Evolutionary conservation across 1,140 invertebrate species (phyloP).

Genomic region (Papilio aristodemus): DNA sequence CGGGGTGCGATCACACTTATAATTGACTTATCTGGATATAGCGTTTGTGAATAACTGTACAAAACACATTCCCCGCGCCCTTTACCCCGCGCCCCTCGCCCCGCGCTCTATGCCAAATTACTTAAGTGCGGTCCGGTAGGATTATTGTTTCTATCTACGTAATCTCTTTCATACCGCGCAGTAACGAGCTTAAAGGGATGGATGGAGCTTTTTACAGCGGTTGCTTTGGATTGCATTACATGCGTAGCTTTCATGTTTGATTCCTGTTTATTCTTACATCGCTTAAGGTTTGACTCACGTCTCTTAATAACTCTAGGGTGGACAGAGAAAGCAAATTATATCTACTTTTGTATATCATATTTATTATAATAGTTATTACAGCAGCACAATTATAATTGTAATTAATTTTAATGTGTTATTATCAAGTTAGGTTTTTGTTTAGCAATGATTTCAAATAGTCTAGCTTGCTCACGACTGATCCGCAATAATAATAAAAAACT

Average conservation of each 20-base stretch:
- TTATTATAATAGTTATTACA: too few relatives aligned
- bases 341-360: too few relatives aligned
- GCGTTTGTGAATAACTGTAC: constrained; percentile 46
- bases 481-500: too few relatives aligned
- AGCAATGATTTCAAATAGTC: too few relatives aligned
- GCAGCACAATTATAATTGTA: too few relatives aligned
- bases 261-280: constrained; percentile 10
- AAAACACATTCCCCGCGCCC: constrained; percentile 40
- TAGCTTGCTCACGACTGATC: too few relatives aligned
- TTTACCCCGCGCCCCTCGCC: constrained; percentile 29
- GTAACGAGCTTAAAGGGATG: constrained; percentile 32
- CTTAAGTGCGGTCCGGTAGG: constrained; percentile 54
- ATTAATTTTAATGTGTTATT: too few relatives aligned
- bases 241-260: constrained; percentile 1
- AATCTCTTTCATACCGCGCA: constrained; percentile 39
- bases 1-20: constrained; percentile 67
- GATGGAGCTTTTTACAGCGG: constrained; percentile 1
- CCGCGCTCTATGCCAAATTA: constrained; percentile 51
- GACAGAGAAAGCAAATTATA: too few relatives aligned
- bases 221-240: background rate
- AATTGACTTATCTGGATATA: constrained; percentile 64
- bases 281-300: too few relatives aligned
- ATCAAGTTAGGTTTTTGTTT: too few relatives aligned
- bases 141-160: constrained; percentile 45
- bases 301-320: too few relatives aligned